A percentile compares a stretch with the other conserved stretches of the same genome.
These are phyloP conservation scores for Ovibos moschatus DNA, from an alignment of 2,113 vertebrate genomes.

Conservation along the genomic window DNA sequence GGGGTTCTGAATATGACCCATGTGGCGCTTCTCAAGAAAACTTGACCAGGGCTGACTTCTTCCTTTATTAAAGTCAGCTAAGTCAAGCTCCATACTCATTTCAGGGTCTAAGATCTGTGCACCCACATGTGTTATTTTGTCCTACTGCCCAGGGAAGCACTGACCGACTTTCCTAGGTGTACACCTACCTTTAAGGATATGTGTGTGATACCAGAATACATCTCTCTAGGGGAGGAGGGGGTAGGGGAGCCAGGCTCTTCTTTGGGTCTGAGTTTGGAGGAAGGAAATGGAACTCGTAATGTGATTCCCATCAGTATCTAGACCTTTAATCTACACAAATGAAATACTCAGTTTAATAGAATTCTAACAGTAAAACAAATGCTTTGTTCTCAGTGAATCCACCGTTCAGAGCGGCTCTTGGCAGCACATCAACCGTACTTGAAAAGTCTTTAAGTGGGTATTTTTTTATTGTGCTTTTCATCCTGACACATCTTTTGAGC, in stretches of 20 bases:
- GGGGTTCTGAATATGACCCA: background rate
- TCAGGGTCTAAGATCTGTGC: background rate
- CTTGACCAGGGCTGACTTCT: background rate
- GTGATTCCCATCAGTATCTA: conserved; percentile 50
- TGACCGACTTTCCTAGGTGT: background rate
- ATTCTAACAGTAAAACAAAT: conserved; percentile 65
- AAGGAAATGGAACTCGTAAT: conserved; percentile 10
- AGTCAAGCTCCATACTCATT: background rate
- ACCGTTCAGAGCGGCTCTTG: conserved; percentile 53
- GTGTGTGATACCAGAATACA: background rate
- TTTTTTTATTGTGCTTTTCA: conserved; percentile 63
- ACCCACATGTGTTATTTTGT: background rate
- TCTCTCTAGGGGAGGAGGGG: background rate
- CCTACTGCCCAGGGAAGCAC: background rate
- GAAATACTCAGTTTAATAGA: conserved; percentile 54
- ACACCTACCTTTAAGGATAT: background rate
- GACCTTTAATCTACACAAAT: conserved; percentile 52
- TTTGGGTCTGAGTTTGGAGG: conserved; percentile 24
- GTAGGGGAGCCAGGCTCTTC: background rate
- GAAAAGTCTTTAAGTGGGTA: conserved; percentile 55
- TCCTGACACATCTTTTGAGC: conserved; percentile 43
- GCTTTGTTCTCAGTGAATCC: conserved; percentile 59
- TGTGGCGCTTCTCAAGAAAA: background rate
- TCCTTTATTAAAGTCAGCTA: background rate
- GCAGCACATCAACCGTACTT: conserved; percentile 58